A percentile compares a stretch with the other conserved stretches of the same genome.
These are phyloP conservation scores for Sinhomidia bicolor DNA, from an alignment of 2,888 invertebrate genomes.

Conservation along the genomic window DNA sequence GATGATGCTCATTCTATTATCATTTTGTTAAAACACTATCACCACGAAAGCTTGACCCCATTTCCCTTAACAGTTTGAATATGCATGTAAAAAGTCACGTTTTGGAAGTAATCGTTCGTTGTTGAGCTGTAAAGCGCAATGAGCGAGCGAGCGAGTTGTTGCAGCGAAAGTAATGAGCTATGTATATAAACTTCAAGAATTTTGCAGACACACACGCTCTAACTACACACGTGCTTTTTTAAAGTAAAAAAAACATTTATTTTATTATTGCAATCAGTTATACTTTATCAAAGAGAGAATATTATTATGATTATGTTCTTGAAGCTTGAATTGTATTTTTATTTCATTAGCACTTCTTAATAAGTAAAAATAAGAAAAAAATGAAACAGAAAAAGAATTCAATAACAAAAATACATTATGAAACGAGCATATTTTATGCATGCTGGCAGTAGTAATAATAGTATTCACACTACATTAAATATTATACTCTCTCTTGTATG, in stretches of 20 bases:
- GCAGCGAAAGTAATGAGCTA: conserved; percentile 19
- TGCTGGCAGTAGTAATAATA: background rate
- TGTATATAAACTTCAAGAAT: background rate
- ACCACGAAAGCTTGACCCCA: conserved; percentile 60
- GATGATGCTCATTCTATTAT: conserved; percentile 27
- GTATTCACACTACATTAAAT: conserved; percentile 31
- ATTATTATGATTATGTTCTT: background rate
- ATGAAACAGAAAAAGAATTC: background rate
- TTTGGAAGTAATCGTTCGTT: conserved; percentile 11
- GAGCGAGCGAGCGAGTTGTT: background rate
- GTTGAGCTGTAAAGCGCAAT: background rate
- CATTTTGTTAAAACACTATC: conserved; percentile 55
- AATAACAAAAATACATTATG: background rate
- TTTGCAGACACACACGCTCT: no score
- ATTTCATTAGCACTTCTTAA: background rate
- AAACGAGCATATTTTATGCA: background rate
- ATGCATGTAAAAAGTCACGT: conserved; percentile 56
- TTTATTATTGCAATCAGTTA: background rate
- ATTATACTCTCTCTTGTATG: background rate
- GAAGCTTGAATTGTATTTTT: background rate
- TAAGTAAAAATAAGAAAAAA: background rate
- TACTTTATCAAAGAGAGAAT: background rate
- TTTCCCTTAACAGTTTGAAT: conserved; percentile 66
- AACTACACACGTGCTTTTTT: background rate
- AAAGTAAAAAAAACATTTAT: background rate